phyloP scores from a whole-genome alignment of 2,797 vertebrate genomes.

The Melopsittacus undulatus region DNA sequence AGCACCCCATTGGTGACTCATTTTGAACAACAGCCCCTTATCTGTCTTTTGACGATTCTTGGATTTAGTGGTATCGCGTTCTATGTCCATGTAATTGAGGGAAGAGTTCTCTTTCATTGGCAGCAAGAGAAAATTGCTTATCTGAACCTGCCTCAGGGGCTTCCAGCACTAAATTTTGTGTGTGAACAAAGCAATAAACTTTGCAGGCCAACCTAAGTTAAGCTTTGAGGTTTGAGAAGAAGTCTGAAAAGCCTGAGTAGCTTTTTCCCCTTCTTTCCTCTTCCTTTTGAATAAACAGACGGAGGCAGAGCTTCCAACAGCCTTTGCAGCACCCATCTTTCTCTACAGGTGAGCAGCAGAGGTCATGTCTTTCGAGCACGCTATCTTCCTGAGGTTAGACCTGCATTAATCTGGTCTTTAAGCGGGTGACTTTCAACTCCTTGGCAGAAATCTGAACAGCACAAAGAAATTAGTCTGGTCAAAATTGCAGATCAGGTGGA shows the following conservation, averaged over 20 bases:
- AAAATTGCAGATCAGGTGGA: slow-evolving; percentile 28
- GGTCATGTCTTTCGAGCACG: neutral
- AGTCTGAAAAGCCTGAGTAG: slow-evolving; percentile 25
- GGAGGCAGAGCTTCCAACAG: neutral
- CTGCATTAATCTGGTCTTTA: slow-evolving; percentile 34
- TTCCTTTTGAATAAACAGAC: neutral
- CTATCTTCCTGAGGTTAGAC: neutral
- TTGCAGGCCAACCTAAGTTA: slow-evolving; percentile 14
- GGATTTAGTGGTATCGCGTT: neutral
- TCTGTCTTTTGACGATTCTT: neutral
- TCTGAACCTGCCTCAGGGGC: neutral
- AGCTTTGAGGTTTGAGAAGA: slow-evolving; percentile 30
- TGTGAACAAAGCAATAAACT: slow-evolving; percentile 53
- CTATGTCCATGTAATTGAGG: neutral
- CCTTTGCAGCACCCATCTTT: neutral
- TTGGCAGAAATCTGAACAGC: slow-evolving; percentile 24
- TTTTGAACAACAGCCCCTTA: neutral
- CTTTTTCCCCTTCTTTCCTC: neutral
- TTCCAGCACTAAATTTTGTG: slow-evolving; percentile 15
- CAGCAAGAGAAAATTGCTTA: slow-evolving; percentile 7
- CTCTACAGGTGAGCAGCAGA: neutral
- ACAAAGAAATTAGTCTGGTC: neutral
- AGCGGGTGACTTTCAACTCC: neutral
- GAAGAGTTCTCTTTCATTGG: neutral
- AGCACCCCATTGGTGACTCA: neutral